Evolutionary conservation across 2,888 invertebrate species (phyloP), one percentile per base, ranked within the genome.

Genomic region (Luperina nickerlii): DNA sequence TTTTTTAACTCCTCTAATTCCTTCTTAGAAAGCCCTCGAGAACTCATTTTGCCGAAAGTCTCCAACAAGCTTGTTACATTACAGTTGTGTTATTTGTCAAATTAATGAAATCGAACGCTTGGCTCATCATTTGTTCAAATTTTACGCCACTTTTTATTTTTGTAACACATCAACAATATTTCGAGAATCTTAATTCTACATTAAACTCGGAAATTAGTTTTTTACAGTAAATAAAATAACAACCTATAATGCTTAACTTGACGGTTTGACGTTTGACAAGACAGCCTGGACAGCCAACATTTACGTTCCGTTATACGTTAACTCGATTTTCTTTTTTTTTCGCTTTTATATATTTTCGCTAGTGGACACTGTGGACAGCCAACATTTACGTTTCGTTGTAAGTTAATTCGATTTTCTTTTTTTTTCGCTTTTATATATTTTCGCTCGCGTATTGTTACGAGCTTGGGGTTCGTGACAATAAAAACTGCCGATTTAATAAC

Each of bases 1-100:
- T 99, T 99, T 81, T 98, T 97, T 88, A 98, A 98, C 88, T 99
- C 99, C 92, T 99, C 99, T 18, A 98, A 93, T 95, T 98, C 98
- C 88, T 98, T 98, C 94, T 98, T 98, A n/a, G 98, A 98, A 87
- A 98, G 95, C 60, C 97, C 97, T 80, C 98, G 96, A 87, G 97
- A 97, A 80, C 97, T 97, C 97, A 96, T 92, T 97, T 95, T 97
- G 97, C 97, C 97, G 7, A 69, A 24, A 82, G 60, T 62, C 54
- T 60, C 65, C 42, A 20, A 76, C 73, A 77, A 51, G 27, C 54
- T 76, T 51, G 13, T 38, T 51, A 42, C 24, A 71, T 68, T 68
- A 60, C 45, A 70, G 18, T 60, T 32, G n/a, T 27, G 68, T 54
- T 76, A 67, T 24, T 48, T 5, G 62, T 71, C 45, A 77, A 42